Evolutionary conservation across 2,888 invertebrate species (phyloP), one percentile per base, ranked within the genome.

Genomic region (Bruchidius siliquastri): DNA sequence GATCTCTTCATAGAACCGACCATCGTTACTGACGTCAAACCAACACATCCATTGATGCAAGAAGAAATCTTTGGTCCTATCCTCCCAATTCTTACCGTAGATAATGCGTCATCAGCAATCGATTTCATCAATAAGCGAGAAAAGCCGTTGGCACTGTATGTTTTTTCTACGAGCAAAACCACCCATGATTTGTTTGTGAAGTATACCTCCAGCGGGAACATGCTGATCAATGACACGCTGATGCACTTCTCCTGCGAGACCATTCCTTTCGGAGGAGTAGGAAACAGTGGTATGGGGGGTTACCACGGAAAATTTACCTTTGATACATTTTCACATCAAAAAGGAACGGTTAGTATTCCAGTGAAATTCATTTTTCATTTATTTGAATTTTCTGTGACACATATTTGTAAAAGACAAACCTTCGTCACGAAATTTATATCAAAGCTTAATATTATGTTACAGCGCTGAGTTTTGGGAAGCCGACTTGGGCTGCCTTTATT

Each of bases 21-120:
- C 0, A 89, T 98, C 74, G 79, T 95, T 69, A 86, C 89, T 20
- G 92, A 96, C 84, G 94, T 96, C 0, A 90, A 91, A 74, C 87
- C 90, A 0, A 88, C 88, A 0, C 97, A 97, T 87, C 90, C 92
- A 67, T 85, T 94, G 2, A 95, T 95, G 95, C 91, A 92, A 79
- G 93, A 98, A 80, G 99, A 99, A 90, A 97, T 99, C 80, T 99
- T 99, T 86, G 99, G 98, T 0, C 99, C 99, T 2, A 90, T 99
- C 80, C 89, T 99, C 78, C 98, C 99, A 0, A 93, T 99, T 74
- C 86, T 97, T 8, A 92, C 91, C 72, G 91, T 98, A 1, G 91
- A 92, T 75, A 93, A 93, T 85, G 93, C 94, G 20, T 93, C 93
- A 76, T 96, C 97, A 85, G 98, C 98, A 0, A 95, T 98, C 73